Evolutionary conservation across 2,888 invertebrate genomes (phyloP).

Genomic region (Chalcosyrphus nemorum): DNA sequence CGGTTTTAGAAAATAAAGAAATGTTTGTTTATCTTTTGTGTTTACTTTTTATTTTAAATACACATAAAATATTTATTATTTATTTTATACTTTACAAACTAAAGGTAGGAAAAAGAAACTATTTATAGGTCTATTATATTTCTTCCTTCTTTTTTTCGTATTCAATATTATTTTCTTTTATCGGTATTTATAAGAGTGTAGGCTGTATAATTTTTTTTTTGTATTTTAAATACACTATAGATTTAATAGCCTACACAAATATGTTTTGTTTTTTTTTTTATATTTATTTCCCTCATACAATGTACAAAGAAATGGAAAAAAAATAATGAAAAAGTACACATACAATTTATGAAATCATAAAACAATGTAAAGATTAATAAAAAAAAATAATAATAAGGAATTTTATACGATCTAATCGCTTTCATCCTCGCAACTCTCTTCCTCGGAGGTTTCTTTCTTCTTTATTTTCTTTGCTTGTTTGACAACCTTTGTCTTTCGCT

Average conservation of each 20-base stretch:
- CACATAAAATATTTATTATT: slow-evolving; percentile 63
- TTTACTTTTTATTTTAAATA: slow-evolving; percentile 60
- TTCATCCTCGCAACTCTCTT: slow-evolving; percentile 85
- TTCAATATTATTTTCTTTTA: slow-evolving; percentile 5
- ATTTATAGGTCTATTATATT: slow-evolving; percentile 48
- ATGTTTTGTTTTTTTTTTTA: slow-evolving; percentile 20
- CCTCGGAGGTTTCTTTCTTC: slow-evolving; percentile 87
- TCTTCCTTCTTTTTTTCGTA: slow-evolving; percentile 16
- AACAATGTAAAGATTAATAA: slow-evolving; percentile 49
- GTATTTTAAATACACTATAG: slow-evolving; percentile 35
- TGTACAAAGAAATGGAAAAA: slow-evolving; percentile 24
- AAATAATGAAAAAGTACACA: slow-evolving; percentile 30
- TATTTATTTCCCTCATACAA: slow-evolving; percentile 11
- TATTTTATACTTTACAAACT: slow-evolving; percentile 61
- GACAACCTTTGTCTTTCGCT: slow-evolving; percentile 84
- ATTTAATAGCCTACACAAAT: slow-evolving; percentile 44
- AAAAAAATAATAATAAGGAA: slow-evolving; percentile 61
- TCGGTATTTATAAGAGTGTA: slow-evolving; percentile 7
- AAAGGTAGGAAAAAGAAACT: slow-evolving; percentile 34
- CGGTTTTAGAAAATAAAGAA: slow-evolving; percentile 13
- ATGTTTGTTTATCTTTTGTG: slow-evolving; percentile 26
- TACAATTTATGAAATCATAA: slow-evolving; percentile 61
- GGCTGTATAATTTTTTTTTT: slow-evolving; percentile 25
- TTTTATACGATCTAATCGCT: slow-evolving; percentile 84
- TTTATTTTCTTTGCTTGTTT: slow-evolving; percentile 82